Conservation (phyloP, 2,113 vertebrate genomes). For the Camelus bactrianus region DNA sequence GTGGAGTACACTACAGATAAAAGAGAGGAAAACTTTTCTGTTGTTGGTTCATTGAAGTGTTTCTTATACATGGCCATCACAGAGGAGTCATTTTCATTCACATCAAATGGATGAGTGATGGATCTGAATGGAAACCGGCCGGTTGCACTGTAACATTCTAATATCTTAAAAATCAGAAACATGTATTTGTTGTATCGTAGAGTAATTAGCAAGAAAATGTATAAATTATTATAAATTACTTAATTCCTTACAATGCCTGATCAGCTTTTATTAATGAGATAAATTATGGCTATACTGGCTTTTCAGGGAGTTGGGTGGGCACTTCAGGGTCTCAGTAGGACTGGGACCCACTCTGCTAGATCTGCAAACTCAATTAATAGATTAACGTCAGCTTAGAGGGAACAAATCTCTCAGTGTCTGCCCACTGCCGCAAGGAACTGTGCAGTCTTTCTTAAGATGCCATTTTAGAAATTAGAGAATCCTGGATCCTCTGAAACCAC, state of each 20-base stretch:
- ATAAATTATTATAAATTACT: neutral
- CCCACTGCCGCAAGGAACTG: neutral
- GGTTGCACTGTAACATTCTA: neutral
- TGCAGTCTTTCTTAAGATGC: neutral
- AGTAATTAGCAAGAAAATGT: conserved; percentile 6
- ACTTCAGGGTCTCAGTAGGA: neutral
- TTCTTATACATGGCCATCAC: conserved; percentile 74
- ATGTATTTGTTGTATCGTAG: neutral
- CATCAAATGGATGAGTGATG: conserved; percentile 79
- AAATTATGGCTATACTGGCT: neutral
- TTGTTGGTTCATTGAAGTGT: conserved; percentile 80
- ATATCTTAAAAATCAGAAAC: neutral
- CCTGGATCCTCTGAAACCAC: neutral
- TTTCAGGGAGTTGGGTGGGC: neutral
- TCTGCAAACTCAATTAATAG: neutral
- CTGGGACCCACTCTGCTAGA: neutral
- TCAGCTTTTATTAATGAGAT: conserved; percentile 34
- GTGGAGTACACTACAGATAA: conserved; percentile 14
- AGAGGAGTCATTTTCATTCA: conserved; percentile 79
- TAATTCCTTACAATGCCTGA: conserved; percentile 33
- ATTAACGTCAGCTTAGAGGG: neutral
- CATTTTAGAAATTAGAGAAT: neutral
- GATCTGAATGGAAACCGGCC: conserved; percentile 59
- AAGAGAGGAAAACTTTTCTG: conserved; percentile 73
- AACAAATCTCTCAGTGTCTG: neutral